Conservation (phyloP, 2,888 invertebrate species). For the Linnaemya vulpina region DNA sequence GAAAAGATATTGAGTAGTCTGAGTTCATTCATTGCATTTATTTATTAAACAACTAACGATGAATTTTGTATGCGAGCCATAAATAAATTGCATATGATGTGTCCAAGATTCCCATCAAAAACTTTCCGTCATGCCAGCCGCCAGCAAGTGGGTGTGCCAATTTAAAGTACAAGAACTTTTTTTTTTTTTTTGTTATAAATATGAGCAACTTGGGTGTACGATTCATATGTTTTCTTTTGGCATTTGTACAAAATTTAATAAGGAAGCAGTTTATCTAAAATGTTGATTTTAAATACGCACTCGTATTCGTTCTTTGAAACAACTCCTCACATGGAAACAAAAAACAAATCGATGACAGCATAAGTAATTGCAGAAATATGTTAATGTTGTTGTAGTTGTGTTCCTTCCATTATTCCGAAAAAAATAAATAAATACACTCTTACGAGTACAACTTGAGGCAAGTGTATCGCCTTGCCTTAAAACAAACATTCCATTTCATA, state of each 20-base stretch:
- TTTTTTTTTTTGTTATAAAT: background rate
- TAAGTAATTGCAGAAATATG: slow-evolving; percentile 59
- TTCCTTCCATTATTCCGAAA: slow-evolving; percentile 35
- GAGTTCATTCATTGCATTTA: too few relatives aligned
- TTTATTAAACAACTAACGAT: too few relatives aligned
- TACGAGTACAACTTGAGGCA: slow-evolving; percentile 31
- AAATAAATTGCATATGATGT: too few relatives aligned
- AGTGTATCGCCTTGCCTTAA: slow-evolving; percentile 31
- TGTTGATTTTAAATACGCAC: slow-evolving; percentile 13
- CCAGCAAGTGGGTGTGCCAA: background rate
- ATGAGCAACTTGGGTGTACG: background rate
- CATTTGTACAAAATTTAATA: slow-evolving; percentile 50
- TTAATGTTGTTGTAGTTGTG: slow-evolving; percentile 18
- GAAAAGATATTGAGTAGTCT: too few relatives aligned
- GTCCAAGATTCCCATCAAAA: background rate
- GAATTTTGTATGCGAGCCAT: background rate
- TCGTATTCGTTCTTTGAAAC: background rate
- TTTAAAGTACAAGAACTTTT: background rate
- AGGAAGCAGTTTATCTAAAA: slow-evolving; percentile 46
- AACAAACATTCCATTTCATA: slow-evolving; percentile 62
- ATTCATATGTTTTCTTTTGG: slow-evolving; percentile 31
- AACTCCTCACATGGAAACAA: slow-evolving; percentile 38
- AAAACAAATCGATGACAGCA: slow-evolving; percentile 63
- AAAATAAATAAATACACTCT: slow-evolving; percentile 24
- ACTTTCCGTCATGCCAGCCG: background rate